Conservation (phyloP, 2,113 vertebrate genomes). For the Petaurus breviceps region DNA sequence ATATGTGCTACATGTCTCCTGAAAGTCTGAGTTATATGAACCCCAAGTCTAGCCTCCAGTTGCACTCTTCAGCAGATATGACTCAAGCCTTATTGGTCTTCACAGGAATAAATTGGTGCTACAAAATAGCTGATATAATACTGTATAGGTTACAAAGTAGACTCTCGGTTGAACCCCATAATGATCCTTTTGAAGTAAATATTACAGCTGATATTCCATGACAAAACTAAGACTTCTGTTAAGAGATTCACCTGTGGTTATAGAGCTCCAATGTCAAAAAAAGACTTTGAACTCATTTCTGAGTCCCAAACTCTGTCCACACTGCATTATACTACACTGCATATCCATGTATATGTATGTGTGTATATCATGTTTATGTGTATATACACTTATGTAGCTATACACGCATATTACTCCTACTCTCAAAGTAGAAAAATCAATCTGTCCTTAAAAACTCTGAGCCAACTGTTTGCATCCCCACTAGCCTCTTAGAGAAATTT, state of each 20-base stretch:
- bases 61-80: background rate
- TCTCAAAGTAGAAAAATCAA: background rate
- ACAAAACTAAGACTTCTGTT: background rate
- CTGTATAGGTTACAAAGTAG: background rate
- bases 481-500: background rate
- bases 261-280: background rate
- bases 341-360: rapidly evolving
- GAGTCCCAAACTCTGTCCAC: background rate
- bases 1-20: background rate
- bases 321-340: background rate
- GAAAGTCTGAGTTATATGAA: background rate
- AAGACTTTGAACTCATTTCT: background rate
- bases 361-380: too few species aligned
- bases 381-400: background rate
- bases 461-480: background rate
- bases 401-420: background rate
- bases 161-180: background rate
- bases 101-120: background rate
- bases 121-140: background rate
- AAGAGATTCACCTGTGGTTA: background rate
- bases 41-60: background rate
- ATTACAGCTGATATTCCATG: background rate
- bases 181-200: background rate
- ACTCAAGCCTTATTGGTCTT: background rate
- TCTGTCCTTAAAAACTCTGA: background rate